These are phyloP conservation scores for Gallinago paraguaiae DNA, from an alignment of 2,113 vertebrate species.

Conservation along the genomic window DNA sequence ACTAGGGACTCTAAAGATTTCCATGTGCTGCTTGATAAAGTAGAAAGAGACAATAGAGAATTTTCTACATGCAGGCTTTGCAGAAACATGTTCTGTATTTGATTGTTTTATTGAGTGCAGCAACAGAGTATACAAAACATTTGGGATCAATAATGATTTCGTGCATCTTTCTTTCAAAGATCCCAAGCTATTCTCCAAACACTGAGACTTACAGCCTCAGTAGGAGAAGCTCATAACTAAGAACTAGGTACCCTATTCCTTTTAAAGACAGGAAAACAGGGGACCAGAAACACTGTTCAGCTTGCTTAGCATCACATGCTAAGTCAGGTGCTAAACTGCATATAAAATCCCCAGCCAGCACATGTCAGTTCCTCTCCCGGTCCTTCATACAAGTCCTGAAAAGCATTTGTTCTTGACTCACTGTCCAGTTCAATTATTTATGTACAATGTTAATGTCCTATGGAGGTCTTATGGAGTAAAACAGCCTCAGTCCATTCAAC, in stretches of 20 bases:
- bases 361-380: neutral
- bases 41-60: slow-evolving; percentile 36
- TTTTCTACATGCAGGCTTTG: slow-evolving; percentile 42
- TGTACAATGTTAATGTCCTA: neutral
- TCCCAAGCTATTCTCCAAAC: neutral
- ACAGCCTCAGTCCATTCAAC: neutral
- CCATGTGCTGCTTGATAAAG: slow-evolving; percentile 24
- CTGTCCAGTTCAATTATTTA: neutral
- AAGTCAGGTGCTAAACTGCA: neutral
- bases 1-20: slow-evolving; percentile 35
- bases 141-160: slow-evolving; percentile 44
- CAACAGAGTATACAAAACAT: slow-evolving; percentile 37
- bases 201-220: neutral
- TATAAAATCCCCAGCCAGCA: neutral
- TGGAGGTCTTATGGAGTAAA: neutral
- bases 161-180: neutral
- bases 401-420: neutral
- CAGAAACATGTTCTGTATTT: slow-evolving; percentile 33
- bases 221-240: neutral
- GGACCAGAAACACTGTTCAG: neutral
- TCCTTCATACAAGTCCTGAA: neutral
- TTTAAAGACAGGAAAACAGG: neutral
- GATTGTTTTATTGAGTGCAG: slow-evolving; percentile 39
- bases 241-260: neutral
- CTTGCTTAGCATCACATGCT: neutral